Conservation (phyloP, 2,113 vertebrate species). For the Notiomystis cincta region DNA sequence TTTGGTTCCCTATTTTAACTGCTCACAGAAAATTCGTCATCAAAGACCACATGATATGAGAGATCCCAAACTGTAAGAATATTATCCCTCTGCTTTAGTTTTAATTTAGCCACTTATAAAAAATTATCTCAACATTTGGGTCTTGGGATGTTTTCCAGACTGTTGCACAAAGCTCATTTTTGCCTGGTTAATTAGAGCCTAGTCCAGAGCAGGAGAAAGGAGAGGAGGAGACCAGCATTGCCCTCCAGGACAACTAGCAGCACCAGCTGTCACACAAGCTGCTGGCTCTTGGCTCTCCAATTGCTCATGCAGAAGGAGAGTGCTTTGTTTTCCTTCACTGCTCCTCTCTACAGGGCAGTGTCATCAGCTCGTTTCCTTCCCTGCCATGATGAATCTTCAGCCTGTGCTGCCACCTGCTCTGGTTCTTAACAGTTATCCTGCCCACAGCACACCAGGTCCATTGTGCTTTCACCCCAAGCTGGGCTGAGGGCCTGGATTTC, state of each 20-base stretch:
- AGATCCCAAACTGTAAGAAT: background rate
- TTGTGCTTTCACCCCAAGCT: background rate
- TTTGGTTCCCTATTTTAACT: background rate
- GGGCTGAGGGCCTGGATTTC: background rate
- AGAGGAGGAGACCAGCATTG: background rate
- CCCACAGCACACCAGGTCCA: background rate
- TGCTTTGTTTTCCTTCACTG: background rate
- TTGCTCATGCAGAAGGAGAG: background rate
- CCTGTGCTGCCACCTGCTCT: background rate
- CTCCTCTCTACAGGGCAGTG: background rate
- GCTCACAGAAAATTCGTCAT: background rate
- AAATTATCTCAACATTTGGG: background rate
- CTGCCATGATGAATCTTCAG: background rate
- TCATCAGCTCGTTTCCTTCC: background rate
- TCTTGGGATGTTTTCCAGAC: conserved; percentile 18
- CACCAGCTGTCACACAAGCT: conserved; percentile 58
- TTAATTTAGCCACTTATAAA: conserved; percentile 30
- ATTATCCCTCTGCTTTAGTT: background rate
- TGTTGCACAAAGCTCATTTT: background rate
- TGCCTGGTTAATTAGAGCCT: conserved; percentile 5
- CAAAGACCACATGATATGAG: background rate
- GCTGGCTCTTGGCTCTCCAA: conserved; percentile 12
- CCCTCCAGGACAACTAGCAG: conserved; percentile 34
- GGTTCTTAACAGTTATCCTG: background rate
- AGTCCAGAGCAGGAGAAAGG: background rate